Evolutionary conservation across 2,113 vertebrate genomes (phyloP).

Genomic region (Delphinapterus leucas): DNA sequence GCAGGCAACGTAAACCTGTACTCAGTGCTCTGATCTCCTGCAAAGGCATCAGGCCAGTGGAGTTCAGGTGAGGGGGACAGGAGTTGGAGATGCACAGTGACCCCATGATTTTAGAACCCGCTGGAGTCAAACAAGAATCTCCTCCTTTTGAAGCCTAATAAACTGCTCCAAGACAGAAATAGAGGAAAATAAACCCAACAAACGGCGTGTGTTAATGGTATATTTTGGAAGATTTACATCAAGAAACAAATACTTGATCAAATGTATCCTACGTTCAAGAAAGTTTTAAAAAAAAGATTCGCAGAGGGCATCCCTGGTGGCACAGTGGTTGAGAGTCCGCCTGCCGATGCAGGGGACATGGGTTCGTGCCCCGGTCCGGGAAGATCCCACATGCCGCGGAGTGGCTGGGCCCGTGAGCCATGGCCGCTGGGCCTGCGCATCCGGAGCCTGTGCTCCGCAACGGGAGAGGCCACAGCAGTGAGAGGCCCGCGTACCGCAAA

Average conservation of each 20-base stretch:
- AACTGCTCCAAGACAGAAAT: background rate
- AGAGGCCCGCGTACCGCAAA: too few species aligned
- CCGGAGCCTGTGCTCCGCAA: too few species aligned
- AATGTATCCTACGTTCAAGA: background rate
- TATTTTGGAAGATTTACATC: background rate
- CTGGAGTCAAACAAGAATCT: too few species aligned
- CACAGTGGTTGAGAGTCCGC: too few species aligned
- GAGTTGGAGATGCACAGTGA: accelerated
- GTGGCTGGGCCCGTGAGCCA: too few species aligned
- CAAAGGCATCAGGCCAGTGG: accelerated
- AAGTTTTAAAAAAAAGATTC: background rate
- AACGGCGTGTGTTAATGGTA: accelerated
- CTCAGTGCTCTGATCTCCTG: accelerated
- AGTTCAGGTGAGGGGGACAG: accelerated
- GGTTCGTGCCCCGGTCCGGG: too few species aligned
- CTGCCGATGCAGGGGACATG: too few species aligned
- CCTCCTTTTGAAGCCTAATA: background rate
- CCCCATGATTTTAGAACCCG: background rate
- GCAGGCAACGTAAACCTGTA: accelerated
- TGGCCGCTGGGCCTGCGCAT: too few species aligned
- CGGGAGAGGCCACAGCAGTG: too few species aligned
- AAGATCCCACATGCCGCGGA: too few species aligned
- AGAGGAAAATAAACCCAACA: background rate
- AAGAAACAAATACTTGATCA: background rate
- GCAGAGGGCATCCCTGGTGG: too few species aligned